Evolutionary conservation across 2,888 invertebrate genomes (phyloP).

Genomic region (Mythimna vitellina): DNA sequence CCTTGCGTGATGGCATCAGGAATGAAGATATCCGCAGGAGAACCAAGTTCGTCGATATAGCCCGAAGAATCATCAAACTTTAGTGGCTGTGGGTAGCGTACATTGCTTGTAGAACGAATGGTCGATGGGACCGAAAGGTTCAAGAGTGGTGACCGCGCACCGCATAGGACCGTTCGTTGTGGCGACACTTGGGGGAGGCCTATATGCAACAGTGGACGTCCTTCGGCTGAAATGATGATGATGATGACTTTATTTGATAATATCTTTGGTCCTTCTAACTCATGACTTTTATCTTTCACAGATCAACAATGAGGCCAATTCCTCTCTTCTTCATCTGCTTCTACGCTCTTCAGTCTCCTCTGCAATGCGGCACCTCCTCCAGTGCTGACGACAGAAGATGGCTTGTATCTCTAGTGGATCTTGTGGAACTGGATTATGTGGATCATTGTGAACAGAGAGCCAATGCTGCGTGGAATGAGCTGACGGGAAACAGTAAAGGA

Average conservation of each 20-base stretch:
- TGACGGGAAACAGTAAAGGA: constrained; percentile 79
- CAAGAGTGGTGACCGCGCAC: too few species aligned
- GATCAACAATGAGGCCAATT: constrained; percentile 79
- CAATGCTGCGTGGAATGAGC: constrained; percentile 83
- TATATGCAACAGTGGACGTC: too few species aligned
- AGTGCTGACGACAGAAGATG: constrained; percentile 80
- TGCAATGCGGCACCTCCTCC: constrained; percentile 80
- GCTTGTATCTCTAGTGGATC: constrained; percentile 82
- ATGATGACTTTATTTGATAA: neutral
- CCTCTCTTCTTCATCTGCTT: constrained; percentile 76
- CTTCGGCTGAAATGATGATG: too few species aligned
- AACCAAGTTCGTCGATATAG: too few species aligned
- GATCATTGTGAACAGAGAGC: constrained; percentile 85
- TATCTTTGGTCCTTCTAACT: neutral
- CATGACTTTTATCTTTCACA: constrained; percentile 65
- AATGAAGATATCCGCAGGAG: too few species aligned
- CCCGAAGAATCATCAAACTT: too few species aligned
- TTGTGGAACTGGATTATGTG: constrained; percentile 87
- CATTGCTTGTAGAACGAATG: too few species aligned
- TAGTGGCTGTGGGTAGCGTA: too few species aligned
- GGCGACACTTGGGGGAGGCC: too few species aligned
- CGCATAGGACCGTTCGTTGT: too few species aligned
- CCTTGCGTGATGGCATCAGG: too few species aligned
- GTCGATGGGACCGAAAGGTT: too few species aligned
- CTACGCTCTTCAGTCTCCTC: constrained; percentile 76